phyloP scores from a whole-genome alignment of 1,140 invertebrate species.

The Arctopsyche grandis region DNA sequence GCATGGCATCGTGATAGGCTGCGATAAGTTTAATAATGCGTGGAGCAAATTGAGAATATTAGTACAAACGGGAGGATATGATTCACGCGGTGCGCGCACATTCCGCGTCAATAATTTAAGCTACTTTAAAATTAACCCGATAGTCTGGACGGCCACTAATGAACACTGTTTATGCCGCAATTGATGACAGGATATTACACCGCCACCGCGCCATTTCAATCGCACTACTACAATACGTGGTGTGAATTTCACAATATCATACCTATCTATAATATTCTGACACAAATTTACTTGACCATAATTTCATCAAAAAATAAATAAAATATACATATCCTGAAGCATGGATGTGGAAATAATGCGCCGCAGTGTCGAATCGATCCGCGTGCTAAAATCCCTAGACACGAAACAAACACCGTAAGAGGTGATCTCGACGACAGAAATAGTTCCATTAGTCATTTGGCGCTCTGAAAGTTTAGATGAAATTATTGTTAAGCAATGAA shows the following conservation, averaged over 20 bases:
- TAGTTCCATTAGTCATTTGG: too few species aligned
- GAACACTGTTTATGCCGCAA: constrained; percentile 48
- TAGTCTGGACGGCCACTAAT: constrained; percentile 50
- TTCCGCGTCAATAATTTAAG: constrained; percentile 52
- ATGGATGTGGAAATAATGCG: too few species aligned
- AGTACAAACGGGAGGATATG: constrained; percentile 48
- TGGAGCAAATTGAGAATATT: constrained; percentile 47
- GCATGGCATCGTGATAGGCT: neutral
- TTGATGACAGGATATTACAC: constrained; percentile 46
- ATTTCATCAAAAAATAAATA: too few species aligned
- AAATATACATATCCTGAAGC: too few species aligned
- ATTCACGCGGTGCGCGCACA: constrained; percentile 44
- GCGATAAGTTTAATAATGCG: constrained; percentile 34
- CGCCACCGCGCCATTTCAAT: constrained; percentile 32
- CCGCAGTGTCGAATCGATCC: too few species aligned
- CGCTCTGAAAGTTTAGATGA: too few species aligned
- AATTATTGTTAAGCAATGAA: too few species aligned
- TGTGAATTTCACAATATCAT: constrained; percentile 12
- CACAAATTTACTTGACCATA: too few species aligned
- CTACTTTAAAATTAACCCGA: constrained; percentile 52
- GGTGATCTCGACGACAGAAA: too few species aligned
- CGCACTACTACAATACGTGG: constrained; percentile 18
- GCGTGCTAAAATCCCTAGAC: too few species aligned
- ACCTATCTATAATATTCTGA: too few species aligned
- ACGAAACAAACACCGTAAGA: too few species aligned